These are phyloP conservation scores for Chalcis sispes DNA, from an alignment of 2,888 invertebrate genomes.

Conservation along the genomic window DNA sequence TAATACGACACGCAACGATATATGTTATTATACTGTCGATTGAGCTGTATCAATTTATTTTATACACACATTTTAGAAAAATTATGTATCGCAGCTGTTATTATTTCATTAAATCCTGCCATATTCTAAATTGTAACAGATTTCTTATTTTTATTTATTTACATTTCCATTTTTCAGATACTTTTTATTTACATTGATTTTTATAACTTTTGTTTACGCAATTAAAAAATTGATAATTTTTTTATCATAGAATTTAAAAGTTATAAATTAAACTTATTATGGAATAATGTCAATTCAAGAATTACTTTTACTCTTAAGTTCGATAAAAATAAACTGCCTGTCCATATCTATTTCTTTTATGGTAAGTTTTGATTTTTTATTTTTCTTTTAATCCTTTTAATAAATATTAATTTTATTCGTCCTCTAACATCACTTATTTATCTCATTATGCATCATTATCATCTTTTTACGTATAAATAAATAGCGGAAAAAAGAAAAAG, in stretches of 20 bases:
- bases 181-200: neutral
- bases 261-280: no score
- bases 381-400: constrained; percentile 3
- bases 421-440: neutral
- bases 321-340: no score
- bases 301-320: no score
- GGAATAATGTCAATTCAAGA: no score
- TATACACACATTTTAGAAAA: constrained; percentile 60
- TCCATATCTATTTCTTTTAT: no score
- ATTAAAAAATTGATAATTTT: neutral
- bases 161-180: constrained; percentile 25
- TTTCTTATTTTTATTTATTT: constrained; percentile 40
- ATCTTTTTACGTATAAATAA: neutral
- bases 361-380: constrained; percentile 40
- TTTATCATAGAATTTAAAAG: no score
- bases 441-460: constrained; percentile 4
- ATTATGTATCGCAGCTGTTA: constrained; percentile 60
- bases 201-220: neutral
- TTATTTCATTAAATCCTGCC: constrained; percentile 65
- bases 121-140: constrained; percentile 56
- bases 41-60: constrained; percentile 59
- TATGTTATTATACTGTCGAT: constrained; percentile 52
- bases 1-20: constrained; percentile 56
- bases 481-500: constrained; percentile 8
- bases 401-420: constrained; percentile 15